phyloP scores from a whole-genome alignment of 2,888 invertebrate species.

The Hemistola chrysoprasaria region DNA sequence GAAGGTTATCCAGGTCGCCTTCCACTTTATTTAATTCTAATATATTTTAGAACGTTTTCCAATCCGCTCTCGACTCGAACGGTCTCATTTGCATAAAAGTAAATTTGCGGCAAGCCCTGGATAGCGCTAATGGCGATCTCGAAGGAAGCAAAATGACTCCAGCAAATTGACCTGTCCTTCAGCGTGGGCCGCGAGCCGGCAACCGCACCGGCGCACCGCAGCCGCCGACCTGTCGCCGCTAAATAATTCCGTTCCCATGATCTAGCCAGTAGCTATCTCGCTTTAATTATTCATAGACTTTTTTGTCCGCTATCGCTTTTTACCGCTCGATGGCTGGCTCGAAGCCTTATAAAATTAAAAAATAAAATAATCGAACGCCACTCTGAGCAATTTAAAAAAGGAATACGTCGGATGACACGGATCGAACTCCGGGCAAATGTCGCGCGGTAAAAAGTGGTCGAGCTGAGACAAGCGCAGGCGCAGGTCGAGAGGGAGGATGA shows the following conservation, averaged over 20 bases:
- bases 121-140: conserved; percentile 52
- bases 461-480: conserved; percentile 38
- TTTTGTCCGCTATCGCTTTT: conserved; percentile 77
- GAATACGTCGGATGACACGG: conserved; percentile 82
- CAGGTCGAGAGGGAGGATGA: conserved; percentile 26
- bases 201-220: conserved; percentile 44
- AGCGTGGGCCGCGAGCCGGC: conserved; percentile 45
- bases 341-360: conserved; percentile 78
- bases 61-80: conserved; percentile 40
- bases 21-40: conserved; percentile 53
- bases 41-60: conserved; percentile 48
- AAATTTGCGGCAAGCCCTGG: conserved; percentile 43
- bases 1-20: conserved; percentile 57
- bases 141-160: conserved; percentile 61
- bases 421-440: conserved; percentile 83
- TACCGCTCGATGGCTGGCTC: conserved; percentile 68
- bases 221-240: conserved; percentile 73
- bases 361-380: conserved; percentile 70
- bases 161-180: conserved; percentile 81
- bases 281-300: conserved; percentile 82
- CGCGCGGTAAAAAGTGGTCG: conserved; percentile 81
- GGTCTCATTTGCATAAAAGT: conserved; percentile 57
- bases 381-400: conserved; percentile 78
- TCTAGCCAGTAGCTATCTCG: conserved; percentile 79
- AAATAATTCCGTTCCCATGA: conserved; percentile 79